A percentile compares a stretch with the other conserved stretches of the same genome.
Evolutionary conservation across 2,888 invertebrate species (phyloP).

Genomic region (Perizoma flavofasciatum): DNA sequence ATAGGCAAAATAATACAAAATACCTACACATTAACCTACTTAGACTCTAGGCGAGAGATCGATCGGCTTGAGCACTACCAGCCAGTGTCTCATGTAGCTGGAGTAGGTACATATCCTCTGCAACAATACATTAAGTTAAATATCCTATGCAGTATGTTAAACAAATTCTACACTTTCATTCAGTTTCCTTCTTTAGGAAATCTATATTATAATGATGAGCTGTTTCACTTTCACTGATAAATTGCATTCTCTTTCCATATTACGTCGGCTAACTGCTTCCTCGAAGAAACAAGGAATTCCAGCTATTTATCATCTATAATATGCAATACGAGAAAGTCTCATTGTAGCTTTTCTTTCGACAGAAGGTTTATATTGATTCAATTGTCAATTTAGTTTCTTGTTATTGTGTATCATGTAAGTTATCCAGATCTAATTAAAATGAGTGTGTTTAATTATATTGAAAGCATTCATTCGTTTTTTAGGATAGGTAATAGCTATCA

Average conservation of each 20-base stretch:
- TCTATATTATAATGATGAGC: slow-evolving; percentile 44
- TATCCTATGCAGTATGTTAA: slow-evolving; percentile 5
- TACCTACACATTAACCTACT: no score
- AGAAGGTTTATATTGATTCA: slow-evolving; percentile 32
- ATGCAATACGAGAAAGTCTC: slow-evolving; percentile 33
- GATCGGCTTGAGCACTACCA: no score
- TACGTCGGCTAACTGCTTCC: slow-evolving; percentile 28
- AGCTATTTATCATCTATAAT: slow-evolving; percentile 35
- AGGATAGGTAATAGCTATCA: not conserved
- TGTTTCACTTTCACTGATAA: slow-evolving; percentile 50
- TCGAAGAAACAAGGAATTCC: slow-evolving; percentile 36
- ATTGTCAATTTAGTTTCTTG: slow-evolving; percentile 33
- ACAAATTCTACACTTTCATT: slow-evolving; percentile 32
- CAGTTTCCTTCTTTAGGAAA: slow-evolving; percentile 40
- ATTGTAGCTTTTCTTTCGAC: slow-evolving; percentile 37
- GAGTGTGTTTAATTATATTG: slow-evolving; percentile 10
- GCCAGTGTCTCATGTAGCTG: no score
- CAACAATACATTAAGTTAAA: not conserved
- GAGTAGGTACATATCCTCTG: no score
- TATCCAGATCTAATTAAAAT: slow-evolving; percentile 30
- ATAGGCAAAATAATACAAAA: no score
- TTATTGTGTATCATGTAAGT: slow-evolving; percentile 14
- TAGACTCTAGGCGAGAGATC: no score
- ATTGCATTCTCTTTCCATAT: slow-evolving; percentile 42
- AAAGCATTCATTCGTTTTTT: slow-evolving; percentile 14